Base-by-base conservation (phyloP, 2,888 invertebrate genomes). In the Carterocephalus palaemon region DNA sequence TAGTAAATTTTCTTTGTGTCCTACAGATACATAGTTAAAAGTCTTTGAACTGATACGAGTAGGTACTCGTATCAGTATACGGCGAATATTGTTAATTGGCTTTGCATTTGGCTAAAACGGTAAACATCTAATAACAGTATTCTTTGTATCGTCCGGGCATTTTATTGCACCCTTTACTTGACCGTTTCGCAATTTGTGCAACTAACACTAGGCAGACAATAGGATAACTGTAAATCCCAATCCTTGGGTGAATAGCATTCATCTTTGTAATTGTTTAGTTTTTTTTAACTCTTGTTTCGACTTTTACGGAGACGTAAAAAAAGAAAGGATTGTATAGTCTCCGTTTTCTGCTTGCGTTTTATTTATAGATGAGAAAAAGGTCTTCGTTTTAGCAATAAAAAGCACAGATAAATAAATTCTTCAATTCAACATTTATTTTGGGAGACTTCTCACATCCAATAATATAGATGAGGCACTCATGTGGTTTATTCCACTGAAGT, bases 131-230 rank as follows among this genome's bases (percentile, higher is more conserved):
- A 12, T 12, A 26, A 7, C 16, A 23, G 36, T 7, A 32, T 3
- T 15, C 13, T 36, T 36, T 12, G n/a, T 23, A 8, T 16, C 16
- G 15, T 36, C 16, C 6, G 3, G 9, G 7, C 9, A 8, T 26
- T 24, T 24, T 29, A 29, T 29, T 8, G 20, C 10, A 36, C 36
- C 23, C 36, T 36, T 36, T 36, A 23, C 16, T 36, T 36, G 15
- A 24, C 15, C 15, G 29, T 29, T 29, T 36, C 24, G 9, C 36
- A 36, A 36, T 9, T 24, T 24, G 15, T 36, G 23, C 6, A 24
- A 34, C 9, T 16, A 1, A 16, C 9, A n/a, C n/a, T n/a, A n/a
- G n/a, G n/a, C n/a, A 20, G 15, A 12, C 20, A 23, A 20, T 13
- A 16, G 20, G 7, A 13, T 7, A 26, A 12, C 12, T 12, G 26